Base-by-base conservation (phyloP, 1,140 invertebrate genomes). In the Ridgeia piscesae region DNA sequence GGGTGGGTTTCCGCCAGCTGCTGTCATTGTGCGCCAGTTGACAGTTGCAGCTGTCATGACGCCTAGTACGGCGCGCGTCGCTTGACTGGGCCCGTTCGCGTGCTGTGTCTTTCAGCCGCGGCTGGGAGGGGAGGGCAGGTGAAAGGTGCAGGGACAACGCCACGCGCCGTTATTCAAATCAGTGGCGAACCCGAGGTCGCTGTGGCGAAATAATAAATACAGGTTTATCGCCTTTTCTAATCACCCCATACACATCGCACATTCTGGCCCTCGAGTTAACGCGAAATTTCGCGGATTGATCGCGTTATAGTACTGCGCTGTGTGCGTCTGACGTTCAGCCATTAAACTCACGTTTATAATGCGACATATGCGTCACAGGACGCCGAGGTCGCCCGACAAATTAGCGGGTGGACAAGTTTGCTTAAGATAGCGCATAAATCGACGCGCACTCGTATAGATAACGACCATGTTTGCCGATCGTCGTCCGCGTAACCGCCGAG, bases 141-240 rank as follows among this genome's bases (percentile, higher is more conserved):
- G 58, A 77, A 77, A 14, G 58, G 27, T 21, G 58, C 27, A 77
- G 58, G 42, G 58, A 77, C 58, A 27, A 21, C 17, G 58, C 58
- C 58, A 77, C 58, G 58, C 58, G 58, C 58, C 58, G 58, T 77
- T 77, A 77, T 77, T 77, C 58, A 77, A 77, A 77, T 77, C 58
- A 77, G 42, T 6, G 58, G 17, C 58, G 58, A 77, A 77, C 58
- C 4, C 4, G 58, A 21, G 58, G 58, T 77, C 58, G 17, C 58
- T 0, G 58, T 77, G 0, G 58, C 58, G 17, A 77, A 77, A 77
- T 77, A 31, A 31, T 21, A 14, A 31, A 77, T 77, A 77, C 58
- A 31, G 58, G 2, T 77, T 77, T 77, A 77, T 9, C 58, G 58
- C 58, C 58, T 27, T 77, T 77, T 21, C 58, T 77, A 77, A 77